These are phyloP conservation scores for Muscina levida DNA, from an alignment of 2,888 invertebrate genomes.

Conservation along the genomic window DNA sequence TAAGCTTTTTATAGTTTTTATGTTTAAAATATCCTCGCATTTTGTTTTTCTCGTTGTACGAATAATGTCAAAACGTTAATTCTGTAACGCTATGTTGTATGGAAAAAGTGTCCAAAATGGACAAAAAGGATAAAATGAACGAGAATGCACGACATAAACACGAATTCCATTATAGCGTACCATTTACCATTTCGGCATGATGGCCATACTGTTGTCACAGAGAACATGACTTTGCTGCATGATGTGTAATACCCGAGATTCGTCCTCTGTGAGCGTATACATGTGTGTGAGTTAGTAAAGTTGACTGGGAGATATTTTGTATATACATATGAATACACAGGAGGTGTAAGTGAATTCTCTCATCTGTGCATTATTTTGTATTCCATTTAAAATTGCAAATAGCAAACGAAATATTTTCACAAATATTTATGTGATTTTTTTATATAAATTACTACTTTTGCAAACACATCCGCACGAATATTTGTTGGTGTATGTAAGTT, in stretches of 20 bases:
- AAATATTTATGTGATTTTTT: too few relatives aligned
- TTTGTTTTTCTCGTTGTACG: not conserved
- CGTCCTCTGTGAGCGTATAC: too few relatives aligned
- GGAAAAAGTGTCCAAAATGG: constrained; percentile 1
- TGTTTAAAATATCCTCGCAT: constrained; percentile 14
- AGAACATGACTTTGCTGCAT: constrained; percentile 38
- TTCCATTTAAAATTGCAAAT: too few relatives aligned
- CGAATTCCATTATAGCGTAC: constrained; percentile 40
- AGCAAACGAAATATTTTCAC: too few relatives aligned
- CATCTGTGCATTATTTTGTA: too few relatives aligned
- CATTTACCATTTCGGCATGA: constrained; percentile 48
- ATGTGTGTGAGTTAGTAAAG: too few relatives aligned
- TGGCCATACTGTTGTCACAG: constrained; percentile 34
- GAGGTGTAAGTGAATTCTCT: too few relatives aligned
- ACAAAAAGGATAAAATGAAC: not conserved
- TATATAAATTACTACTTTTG: too few relatives aligned
- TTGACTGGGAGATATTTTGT: too few relatives aligned
- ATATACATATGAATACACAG: too few relatives aligned
- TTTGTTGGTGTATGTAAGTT: too few relatives aligned
- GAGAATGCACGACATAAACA: not conserved
- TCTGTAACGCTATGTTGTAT: not conserved
- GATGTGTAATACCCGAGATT: not conserved
- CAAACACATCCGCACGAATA: too few relatives aligned
- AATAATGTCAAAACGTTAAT: constrained; percentile 37
- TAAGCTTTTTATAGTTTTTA: constrained; percentile 29